Evolutionary conservation across 2,113 vertebrate genomes (phyloP).

Genomic region (Patagioenas fasciata): DNA sequence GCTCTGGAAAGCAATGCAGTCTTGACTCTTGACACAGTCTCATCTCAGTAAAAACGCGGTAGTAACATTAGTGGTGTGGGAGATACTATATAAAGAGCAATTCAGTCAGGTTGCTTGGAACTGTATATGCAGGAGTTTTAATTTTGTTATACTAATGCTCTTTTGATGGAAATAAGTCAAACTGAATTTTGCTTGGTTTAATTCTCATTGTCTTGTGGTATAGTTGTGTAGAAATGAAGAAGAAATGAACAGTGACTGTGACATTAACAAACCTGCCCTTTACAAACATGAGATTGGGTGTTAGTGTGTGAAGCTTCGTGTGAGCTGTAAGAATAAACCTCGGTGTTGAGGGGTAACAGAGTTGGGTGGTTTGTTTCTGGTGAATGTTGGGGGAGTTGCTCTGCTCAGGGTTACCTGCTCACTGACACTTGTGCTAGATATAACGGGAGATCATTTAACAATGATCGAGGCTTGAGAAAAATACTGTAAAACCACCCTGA

Average conservation of each 20-base stretch:
- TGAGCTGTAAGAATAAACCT: not conserved
- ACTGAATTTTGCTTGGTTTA: not conserved
- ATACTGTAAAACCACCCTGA: not conserved
- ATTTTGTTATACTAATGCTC: not conserved
- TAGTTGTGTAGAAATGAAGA: not conserved
- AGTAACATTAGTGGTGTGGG: not conserved
- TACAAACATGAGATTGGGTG: not conserved
- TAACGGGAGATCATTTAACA: not conserved
- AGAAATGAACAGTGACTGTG: not conserved
- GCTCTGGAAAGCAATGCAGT: not conserved
- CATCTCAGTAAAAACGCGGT: not conserved
- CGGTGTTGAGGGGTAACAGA: not conserved
- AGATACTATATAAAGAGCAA: not conserved
- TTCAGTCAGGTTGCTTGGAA: not conserved
- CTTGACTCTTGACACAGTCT: not conserved
- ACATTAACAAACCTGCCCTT: not conserved
- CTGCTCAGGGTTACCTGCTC: not conserved
- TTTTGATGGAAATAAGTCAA: not conserved
- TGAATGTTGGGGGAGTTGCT: not conserved
- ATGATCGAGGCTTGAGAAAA: not conserved
- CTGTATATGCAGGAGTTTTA: not conserved
- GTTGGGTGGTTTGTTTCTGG: not conserved
- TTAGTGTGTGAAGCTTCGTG: not conserved
- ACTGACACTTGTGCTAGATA: not conserved
- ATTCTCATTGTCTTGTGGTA: accelerated